phyloP scores from a whole-genome alignment of 2,113 vertebrate species.

The Neofelis nebulosa region DNA sequence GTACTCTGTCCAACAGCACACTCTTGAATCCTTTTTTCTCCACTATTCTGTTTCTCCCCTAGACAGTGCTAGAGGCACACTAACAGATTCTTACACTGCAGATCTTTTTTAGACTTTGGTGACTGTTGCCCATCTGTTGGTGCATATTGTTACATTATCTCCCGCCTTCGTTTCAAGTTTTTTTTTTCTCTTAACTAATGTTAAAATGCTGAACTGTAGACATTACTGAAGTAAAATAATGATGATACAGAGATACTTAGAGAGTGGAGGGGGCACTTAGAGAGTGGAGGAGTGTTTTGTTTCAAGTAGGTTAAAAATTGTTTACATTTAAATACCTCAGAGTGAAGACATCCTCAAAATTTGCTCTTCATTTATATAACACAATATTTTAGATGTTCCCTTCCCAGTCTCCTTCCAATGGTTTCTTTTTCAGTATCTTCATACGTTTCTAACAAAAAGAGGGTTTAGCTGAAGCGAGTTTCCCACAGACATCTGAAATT shows the following conservation, averaged over 20 bases:
- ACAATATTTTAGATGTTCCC: not conserved
- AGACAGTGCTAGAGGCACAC: slow-evolving; percentile 71
- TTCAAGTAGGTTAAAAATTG: slow-evolving; percentile 15
- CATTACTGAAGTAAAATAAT: slow-evolving; percentile 46
- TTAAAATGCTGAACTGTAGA: slow-evolving; percentile 47
- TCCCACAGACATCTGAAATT: not conserved
- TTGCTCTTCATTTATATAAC: not conserved
- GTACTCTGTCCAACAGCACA: not conserved
- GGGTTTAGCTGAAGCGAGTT: not conserved
- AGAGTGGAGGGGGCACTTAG: not conserved
- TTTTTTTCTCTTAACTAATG: not conserved
- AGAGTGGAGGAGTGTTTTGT: not conserved
- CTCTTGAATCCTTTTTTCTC: slow-evolving; percentile 36
- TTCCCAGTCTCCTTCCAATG: not conserved
- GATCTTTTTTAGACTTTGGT: slow-evolving; percentile 54
- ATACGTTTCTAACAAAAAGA: not conserved
- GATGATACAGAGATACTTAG: not conserved
- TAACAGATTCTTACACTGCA: slow-evolving; percentile 34
- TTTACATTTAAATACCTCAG: not conserved
- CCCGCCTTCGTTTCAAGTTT: not conserved
- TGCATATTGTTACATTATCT: slow-evolving; percentile 49
- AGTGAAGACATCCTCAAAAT: not conserved
- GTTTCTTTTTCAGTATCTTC: not conserved
- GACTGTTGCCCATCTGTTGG: slow-evolving; percentile 52
- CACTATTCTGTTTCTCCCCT: slow-evolving; percentile 67